Conservation (phyloP, 2,888 invertebrate genomes). For the Busseola fusca region DNA sequence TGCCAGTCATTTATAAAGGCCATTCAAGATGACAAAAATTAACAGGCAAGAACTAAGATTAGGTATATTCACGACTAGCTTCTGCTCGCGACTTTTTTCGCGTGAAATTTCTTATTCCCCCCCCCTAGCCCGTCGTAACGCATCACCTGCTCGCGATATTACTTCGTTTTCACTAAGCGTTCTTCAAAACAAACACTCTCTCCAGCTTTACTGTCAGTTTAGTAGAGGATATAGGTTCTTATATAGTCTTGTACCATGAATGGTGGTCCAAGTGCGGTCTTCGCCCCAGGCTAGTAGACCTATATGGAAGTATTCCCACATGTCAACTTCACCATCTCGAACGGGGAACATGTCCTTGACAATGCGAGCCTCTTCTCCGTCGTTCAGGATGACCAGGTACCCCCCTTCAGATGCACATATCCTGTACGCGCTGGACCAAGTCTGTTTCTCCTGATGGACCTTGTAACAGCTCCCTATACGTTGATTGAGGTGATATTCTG, state of each 20-base stretch:
- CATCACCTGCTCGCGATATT: no score
- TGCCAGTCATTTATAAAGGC: neutral
- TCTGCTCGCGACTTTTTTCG: no score
- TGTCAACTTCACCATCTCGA: neutral
- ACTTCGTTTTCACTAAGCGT: no score
- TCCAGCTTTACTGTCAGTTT: no score
- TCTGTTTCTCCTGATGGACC: conserved; percentile 4
- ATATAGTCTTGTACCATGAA: conserved; percentile 15
- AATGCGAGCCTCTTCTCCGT: conserved; percentile 29
- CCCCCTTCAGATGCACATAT: conserved; percentile 41
- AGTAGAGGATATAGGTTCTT: neutral
- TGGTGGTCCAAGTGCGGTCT: conserved; percentile 18
- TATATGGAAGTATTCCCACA: neutral
- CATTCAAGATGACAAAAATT: neutral
- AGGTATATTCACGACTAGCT: neutral
- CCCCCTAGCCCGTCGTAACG: no score
- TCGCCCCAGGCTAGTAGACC: conserved; percentile 26
- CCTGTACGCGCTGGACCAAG: conserved; percentile 31
- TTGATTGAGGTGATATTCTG: conserved; percentile 30
- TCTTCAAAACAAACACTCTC: no score
- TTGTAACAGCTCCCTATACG: conserved; percentile 46
- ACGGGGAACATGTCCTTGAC: conserved; percentile 32
- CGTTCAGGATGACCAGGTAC: conserved; percentile 39
- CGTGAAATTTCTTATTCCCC: no score
- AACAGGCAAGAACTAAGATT: neutral